phyloP scores from a whole-genome alignment of 2,797 vertebrate genomes.

The Myoxocephalus aenaeus region DNA sequence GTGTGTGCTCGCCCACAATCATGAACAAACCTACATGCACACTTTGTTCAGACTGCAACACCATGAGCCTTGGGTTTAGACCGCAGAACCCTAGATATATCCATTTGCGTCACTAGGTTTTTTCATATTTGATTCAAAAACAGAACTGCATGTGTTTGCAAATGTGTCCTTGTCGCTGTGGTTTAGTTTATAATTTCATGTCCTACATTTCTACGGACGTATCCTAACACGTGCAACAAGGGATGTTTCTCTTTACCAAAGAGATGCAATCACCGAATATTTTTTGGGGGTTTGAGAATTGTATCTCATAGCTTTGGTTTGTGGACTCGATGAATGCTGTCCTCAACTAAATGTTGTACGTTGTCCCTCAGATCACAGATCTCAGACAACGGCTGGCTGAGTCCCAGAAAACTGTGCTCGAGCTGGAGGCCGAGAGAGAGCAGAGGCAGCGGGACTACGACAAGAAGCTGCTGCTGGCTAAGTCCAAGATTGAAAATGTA shows the following conservation, averaged over 20 bases:
- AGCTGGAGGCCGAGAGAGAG: constrained; percentile 92
- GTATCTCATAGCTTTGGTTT: not conserved
- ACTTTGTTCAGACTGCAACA: constrained; percentile 56
- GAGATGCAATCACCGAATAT: not conserved
- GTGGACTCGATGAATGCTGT: not conserved
- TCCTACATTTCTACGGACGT: constrained; percentile 10
- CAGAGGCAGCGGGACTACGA: constrained; percentile 97
- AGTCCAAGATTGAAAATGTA: constrained; percentile 96
- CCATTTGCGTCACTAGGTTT: constrained; percentile 74
- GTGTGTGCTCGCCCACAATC: constrained; percentile 44
- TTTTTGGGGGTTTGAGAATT: constrained; percentile 14
- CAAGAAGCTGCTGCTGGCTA: constrained; percentile 95
- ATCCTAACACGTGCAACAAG: constrained; percentile 13
- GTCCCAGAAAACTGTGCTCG: constrained; percentile 89
- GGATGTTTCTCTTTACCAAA: constrained; percentile 37
- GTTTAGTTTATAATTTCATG: constrained; percentile 48
- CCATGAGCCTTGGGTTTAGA: constrained; percentile 62
- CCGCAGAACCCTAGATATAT: constrained; percentile 73
- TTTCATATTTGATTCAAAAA: constrained; percentile 63
- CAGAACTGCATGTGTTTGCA: constrained; percentile 39
- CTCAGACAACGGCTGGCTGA: constrained; percentile 92
- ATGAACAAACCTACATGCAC: constrained; percentile 59
- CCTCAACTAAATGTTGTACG: constrained; percentile 5
- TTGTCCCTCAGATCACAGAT: constrained; percentile 89
- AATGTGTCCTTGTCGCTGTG: constrained; percentile 43